These are phyloP conservation scores for Vanessa cardui DNA, from an alignment of 2,888 invertebrate species.

Conservation along the genomic window DNA sequence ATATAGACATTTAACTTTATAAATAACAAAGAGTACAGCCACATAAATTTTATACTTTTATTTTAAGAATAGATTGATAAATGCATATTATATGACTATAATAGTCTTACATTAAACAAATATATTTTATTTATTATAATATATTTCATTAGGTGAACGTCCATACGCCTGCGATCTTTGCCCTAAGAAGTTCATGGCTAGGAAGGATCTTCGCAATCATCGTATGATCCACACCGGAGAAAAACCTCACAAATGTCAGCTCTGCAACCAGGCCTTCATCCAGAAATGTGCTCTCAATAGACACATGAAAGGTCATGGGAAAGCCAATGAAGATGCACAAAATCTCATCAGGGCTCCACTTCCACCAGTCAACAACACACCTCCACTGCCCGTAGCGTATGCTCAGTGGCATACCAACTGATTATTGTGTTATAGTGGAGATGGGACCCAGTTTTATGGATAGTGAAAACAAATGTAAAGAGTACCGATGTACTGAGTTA, in stretches of 20 bases:
- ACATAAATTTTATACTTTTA: too few relatives aligned
- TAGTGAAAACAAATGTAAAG: not conserved
- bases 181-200: constrained; percentile 95
- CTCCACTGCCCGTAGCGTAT: constrained; percentile 37
- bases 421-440: constrained; percentile 4
- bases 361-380: constrained; percentile 34
- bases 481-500: too few relatives aligned
- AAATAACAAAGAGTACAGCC: too few relatives aligned
- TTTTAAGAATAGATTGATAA: too few relatives aligned
- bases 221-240: constrained; percentile 95
- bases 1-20: too few relatives aligned
- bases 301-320: constrained; percentile 88
- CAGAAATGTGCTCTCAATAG: constrained; percentile 96
- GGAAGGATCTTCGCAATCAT: constrained; percentile 96
- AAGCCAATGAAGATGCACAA: constrained; percentile 44
- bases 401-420: constrained; percentile 39
- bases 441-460: constrained; percentile 8
- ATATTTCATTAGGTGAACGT: constrained; percentile 81
- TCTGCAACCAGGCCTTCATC: constrained; percentile 95
- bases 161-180: constrained; percentile 94
- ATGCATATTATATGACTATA: too few relatives aligned
- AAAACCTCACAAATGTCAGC: constrained; percentile 94
- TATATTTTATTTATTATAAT: not conserved
- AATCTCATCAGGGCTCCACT: constrained; percentile 39
- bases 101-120: too few relatives aligned